phyloP scores from a whole-genome alignment of 2,888 invertebrate species.

The Halictus ligatus region DNA sequence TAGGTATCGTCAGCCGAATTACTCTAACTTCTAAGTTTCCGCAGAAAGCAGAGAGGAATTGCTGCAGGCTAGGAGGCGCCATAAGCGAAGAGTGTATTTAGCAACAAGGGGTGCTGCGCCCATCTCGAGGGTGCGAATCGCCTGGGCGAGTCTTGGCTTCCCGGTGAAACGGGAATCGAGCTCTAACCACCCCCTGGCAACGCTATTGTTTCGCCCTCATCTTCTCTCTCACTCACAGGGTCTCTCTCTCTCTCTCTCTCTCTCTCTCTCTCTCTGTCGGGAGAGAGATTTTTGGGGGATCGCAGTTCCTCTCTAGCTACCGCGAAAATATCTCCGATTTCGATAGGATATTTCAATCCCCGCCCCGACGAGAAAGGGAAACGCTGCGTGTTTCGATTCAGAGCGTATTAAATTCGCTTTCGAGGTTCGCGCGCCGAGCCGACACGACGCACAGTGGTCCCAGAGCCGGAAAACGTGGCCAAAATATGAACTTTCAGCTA shows the following conservation, averaged over 20 bases:
- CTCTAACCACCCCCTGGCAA: background rate
- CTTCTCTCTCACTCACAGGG: no score
- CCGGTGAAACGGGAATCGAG: background rate
- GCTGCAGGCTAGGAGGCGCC: background rate
- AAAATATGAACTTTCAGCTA: no score
- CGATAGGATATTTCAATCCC: slow-evolving; percentile 29
- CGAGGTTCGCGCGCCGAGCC: background rate
- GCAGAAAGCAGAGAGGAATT: background rate
- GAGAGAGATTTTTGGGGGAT: background rate
- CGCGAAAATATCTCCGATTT: slow-evolving; percentile 8
- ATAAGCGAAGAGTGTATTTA: background rate
- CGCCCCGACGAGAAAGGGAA: background rate
- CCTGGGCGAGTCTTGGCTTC: slow-evolving; percentile 23
- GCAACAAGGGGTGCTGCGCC: background rate
- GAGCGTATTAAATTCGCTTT: slow-evolving; percentile 32
- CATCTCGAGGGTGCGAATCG: slow-evolving; percentile 38
- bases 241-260: background rate
- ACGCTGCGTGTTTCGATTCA: slow-evolving; percentile 20
- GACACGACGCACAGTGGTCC: no score
- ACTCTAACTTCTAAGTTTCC: background rate
- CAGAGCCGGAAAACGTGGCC: no score
- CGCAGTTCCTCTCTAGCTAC: background rate
- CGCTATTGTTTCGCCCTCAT: slow-evolving; percentile 14
- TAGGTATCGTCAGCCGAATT: no score
- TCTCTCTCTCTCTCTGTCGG: no score